These are phyloP conservation scores for Bombus soroeensis DNA, from an alignment of 1,140 invertebrate species.

Conservation along the genomic window DNA sequence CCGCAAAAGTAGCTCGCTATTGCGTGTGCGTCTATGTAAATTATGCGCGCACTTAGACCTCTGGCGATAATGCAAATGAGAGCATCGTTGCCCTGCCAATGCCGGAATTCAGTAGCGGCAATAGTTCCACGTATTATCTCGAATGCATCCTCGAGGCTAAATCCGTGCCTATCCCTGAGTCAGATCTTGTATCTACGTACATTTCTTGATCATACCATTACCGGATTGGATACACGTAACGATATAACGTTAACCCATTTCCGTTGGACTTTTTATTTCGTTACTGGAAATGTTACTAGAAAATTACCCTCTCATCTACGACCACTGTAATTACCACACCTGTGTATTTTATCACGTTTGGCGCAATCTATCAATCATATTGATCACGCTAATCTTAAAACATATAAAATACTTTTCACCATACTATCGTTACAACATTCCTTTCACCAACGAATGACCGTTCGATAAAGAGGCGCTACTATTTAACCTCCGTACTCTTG, in stretches of 20 bases:
- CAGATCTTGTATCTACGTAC: background rate
- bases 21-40: constrained; percentile 51
- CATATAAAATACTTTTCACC: background rate
- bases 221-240: background rate
- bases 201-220: background rate
- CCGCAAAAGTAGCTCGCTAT: constrained; percentile 3
- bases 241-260: constrained; percentile 20
- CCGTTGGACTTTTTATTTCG: background rate
- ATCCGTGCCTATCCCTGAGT: background rate
- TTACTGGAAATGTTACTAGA: background rate
- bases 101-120: constrained; percentile 65
- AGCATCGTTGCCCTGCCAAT: constrained; percentile 55
- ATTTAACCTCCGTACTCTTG: background rate
- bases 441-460: background rate
- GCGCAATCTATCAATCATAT: background rate
- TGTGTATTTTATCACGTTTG: background rate
- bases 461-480: background rate
- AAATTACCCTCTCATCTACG: background rate
- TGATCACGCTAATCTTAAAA: background rate
- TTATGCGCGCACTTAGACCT: constrained; percentile 71
- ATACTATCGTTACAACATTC: background rate
- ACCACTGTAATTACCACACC: background rate
- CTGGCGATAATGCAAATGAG: constrained; percentile 68
- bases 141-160: constrained; percentile 24
- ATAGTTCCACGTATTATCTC: constrained; percentile 64